phyloP scores from a whole-genome alignment of 2,888 invertebrate genomes.

The Sisyra nigra region DNA sequence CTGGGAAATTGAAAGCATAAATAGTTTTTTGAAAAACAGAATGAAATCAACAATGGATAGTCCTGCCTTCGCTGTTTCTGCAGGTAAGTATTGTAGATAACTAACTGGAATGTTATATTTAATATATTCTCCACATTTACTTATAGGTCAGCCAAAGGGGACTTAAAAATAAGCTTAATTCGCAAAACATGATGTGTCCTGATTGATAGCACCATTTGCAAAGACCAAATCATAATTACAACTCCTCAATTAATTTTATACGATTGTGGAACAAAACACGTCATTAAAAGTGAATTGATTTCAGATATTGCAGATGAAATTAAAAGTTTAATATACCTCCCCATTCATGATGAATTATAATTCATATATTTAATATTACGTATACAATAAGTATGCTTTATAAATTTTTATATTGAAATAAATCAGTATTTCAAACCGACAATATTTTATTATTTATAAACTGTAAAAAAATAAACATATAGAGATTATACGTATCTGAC shows the following conservation, averaged over 20 bases:
- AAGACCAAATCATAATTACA: no score
- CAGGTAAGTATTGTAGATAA: no score
- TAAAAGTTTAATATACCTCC: conserved; percentile 1
- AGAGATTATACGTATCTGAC: background rate
- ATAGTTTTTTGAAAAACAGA: conserved; percentile 11
- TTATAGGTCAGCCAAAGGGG: no score
- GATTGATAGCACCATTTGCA: no score
- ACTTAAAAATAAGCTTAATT: no score
- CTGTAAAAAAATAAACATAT: background rate
- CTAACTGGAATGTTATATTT: no score
- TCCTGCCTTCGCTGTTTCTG: no score
- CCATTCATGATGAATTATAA: conserved; percentile 2
- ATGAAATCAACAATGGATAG: background rate
- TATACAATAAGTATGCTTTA: background rate
- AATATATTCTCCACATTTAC: no score
- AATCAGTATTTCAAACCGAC: background rate
- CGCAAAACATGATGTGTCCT: no score
- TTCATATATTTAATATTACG: no score
- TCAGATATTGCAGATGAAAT: conserved; percentile 5
- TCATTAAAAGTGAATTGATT: background rate
- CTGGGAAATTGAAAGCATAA: conserved; percentile 20
- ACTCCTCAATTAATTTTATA: no score
- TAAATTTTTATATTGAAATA: background rate
- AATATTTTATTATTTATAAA: background rate
- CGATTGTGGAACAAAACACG: no score